Evolutionary conservation across 2,888 invertebrate genomes (phyloP).

Genomic region (Tribolium freemani): DNA sequence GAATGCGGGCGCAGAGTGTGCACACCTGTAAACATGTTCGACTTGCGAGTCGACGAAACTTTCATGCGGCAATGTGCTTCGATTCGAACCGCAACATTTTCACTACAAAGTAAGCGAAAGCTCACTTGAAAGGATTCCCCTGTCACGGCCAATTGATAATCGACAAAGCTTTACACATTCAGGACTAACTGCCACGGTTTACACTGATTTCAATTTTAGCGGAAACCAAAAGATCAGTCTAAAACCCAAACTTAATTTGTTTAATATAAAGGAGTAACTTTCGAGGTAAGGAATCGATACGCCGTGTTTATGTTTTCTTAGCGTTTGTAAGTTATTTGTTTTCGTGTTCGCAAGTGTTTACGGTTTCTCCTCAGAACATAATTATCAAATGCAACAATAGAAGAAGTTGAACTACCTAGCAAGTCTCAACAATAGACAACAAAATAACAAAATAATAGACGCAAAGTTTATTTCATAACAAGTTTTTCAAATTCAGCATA

Average conservation of each 20-base stretch:
- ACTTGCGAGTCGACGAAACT: conserved; percentile 15
- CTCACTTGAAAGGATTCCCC: conserved; percentile 24
- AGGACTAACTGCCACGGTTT: conserved; percentile 12
- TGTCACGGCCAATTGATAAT: conserved; percentile 35
- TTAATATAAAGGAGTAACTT: neutral
- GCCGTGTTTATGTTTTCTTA: neutral
- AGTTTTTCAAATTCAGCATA: too few relatives aligned
- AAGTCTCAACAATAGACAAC: too few relatives aligned
- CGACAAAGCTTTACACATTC: conserved; percentile 28
- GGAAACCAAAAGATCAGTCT: neutral
- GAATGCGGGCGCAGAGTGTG: conserved; percentile 18
- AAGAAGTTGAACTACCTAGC: too few relatives aligned
- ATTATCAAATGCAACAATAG: neutral
- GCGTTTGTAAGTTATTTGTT: neutral
- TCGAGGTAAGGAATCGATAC: neutral
- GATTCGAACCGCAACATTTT: conserved; percentile 29
- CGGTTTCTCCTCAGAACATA: neutral
- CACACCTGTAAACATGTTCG: conserved; percentile 30
- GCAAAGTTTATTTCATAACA: too few relatives aligned
- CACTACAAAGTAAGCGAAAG: conserved; percentile 25
- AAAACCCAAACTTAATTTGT: neutral
- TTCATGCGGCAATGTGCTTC: conserved; percentile 23
- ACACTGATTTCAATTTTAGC: conserved; percentile 2
- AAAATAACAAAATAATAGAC: too few relatives aligned
- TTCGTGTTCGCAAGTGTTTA: neutral